Conservation (phyloP, 1,140 invertebrate genomes). For the Leptonema lineaticorne region DNA sequence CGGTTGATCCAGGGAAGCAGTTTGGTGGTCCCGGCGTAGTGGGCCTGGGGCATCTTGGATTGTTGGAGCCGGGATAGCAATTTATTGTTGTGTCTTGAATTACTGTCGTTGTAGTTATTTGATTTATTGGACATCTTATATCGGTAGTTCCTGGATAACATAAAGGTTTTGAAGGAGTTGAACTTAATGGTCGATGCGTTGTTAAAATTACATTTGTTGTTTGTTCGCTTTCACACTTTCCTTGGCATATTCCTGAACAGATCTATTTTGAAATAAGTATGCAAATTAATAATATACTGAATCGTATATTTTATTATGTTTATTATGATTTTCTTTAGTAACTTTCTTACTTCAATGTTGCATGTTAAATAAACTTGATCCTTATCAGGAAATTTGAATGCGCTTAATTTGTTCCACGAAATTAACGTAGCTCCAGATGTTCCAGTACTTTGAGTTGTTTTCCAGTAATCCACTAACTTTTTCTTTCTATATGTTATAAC, state of each 20-base stretch:
- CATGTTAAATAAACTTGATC: slow-evolving; percentile 74
- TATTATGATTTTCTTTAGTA: not conserved
- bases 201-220: slow-evolving; percentile 43
- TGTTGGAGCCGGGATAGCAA: slow-evolving; percentile 47
- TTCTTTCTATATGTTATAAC: slow-evolving; percentile 57
- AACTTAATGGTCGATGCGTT: slow-evolving; percentile 42
- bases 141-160: slow-evolving; percentile 50
- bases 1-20: slow-evolving; percentile 44
- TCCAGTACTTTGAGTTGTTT: slow-evolving; percentile 60
- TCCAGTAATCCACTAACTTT: slow-evolving; percentile 68
- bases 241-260: slow-evolving; percentile 50
- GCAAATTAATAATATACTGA: not conserved
- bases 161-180: slow-evolving; percentile 39
- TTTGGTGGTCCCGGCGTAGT: slow-evolving; percentile 34
- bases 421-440: slow-evolving; percentile 63
- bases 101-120: slow-evolving; percentile 34
- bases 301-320: not conserved
- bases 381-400: slow-evolving; percentile 72
- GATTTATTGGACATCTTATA: slow-evolving; percentile 45
- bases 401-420: slow-evolving; percentile 67
- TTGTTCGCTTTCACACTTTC: slow-evolving; percentile 46
- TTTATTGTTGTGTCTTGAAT: slow-evolving; percentile 43
- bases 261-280: slow-evolving; percentile 43
- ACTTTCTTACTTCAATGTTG: slow-evolving; percentile 64
- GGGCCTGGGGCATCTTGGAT: slow-evolving; percentile 48